Conservation (phyloP, 1,140 invertebrate species). For the Papilio polyxenes region DNA sequence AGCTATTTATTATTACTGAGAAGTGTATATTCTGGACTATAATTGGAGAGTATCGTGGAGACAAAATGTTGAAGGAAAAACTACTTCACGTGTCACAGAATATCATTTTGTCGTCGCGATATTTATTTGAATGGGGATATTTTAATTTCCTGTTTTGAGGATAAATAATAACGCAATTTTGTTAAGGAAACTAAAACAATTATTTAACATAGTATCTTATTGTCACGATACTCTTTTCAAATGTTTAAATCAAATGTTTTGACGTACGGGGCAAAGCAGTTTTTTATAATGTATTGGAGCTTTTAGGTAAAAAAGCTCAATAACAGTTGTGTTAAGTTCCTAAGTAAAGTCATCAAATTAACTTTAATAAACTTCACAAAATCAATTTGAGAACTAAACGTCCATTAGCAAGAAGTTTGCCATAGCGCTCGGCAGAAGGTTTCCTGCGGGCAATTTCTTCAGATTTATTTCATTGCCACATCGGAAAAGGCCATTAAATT, state of each 20-base stretch:
- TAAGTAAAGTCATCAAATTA: not conserved
- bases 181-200: not conserved
- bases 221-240: too few species aligned
- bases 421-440: not conserved
- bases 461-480: slow-evolving; percentile 27
- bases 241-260: not conserved
- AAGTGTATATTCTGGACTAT: too few species aligned
- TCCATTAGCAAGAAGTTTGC: not conserved
- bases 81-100: not conserved
- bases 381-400: not conserved
- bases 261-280: not conserved
- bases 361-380: not conserved
- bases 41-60: not conserved
- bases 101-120: not conserved
- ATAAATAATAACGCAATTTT: not conserved
- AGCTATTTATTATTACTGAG: too few species aligned
- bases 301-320: not conserved
- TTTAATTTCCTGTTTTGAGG: not conserved
- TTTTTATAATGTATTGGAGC: too few species aligned
- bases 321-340: not conserved
- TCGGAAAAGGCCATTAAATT: slow-evolving; percentile 22
- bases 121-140: not conserved
- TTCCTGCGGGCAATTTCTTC: slow-evolving; percentile 14
- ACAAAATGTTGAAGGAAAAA: not conserved
- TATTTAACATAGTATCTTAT: too few species aligned